Base-by-base conservation (phyloP, 1,140 invertebrate genomes). In the Zaprionus gabonicus region DNA sequence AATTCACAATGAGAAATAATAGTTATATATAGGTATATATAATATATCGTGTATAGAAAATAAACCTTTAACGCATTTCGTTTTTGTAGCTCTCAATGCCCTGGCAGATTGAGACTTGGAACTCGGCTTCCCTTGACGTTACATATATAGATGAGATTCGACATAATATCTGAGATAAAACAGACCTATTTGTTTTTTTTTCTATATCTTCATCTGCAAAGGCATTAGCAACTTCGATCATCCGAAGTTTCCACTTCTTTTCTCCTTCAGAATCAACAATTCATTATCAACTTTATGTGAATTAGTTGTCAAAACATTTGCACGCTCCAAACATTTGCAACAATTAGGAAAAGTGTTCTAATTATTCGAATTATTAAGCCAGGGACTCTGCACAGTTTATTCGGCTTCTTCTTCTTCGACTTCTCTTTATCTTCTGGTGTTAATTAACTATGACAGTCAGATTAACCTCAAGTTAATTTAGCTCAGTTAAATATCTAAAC, bases 401-500 rank as follows among this genome's bases (percentile, higher is more conserved):
- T 65, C 23, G 25, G 2, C 5, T 44, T 23, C 23, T 2, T 44
- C 41, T 44, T 44, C 41, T 46, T 38, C 36, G 9, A 3, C 44
- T 20, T 25, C 10, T 23, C 17, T 5, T 13, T 25, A 4, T 25
- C 23, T 28, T 49, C 3, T 13, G 46, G 23, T 53, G 64, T 25
- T 59, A 73, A 74, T 70, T 75, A 75, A 71, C 76, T 78, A 62
- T 75, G 67, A 75, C 71, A 76, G 73, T 78, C 72, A 49, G 67
- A 75, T 78, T 78, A 78, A 78, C 73, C 63, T 67, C 38, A 41
- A 78, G 76, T 76, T 78, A 76, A 71, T 64, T 70, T 25, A n/a
- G 63, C 57, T 72, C 58, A 76, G 56, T 71, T 70, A 65, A 69
- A 25, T 38, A 27, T 17, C 20, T 17, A 15, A 31, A 62, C 20